Conservation (phyloP, 1,140 invertebrate species). For the Idris sp. region DNA sequence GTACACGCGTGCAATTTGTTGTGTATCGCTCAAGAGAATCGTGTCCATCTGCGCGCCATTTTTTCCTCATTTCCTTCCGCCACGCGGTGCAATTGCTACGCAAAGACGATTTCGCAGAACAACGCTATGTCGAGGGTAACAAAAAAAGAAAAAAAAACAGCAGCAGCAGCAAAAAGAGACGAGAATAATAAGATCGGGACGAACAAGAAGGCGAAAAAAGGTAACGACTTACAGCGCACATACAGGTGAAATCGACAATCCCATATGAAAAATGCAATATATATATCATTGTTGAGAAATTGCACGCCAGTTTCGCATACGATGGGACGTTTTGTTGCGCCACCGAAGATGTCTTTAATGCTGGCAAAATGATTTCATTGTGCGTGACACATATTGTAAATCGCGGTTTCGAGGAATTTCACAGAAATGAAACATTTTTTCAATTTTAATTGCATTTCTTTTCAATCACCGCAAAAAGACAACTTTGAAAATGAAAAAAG, state of each 20-base stretch:
- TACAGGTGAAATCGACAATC: slow-evolving; percentile 40
- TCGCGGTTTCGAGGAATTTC: too few species aligned
- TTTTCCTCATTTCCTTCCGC: slow-evolving; percentile 48
- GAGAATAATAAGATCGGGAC: neutral
- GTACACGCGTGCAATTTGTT: slow-evolving; percentile 42
- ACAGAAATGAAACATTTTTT: too few species aligned
- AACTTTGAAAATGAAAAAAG: too few species aligned
- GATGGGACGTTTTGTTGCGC: slow-evolving; percentile 22
- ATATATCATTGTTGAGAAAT: slow-evolving; percentile 38
- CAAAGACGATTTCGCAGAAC: slow-evolving; percentile 48
- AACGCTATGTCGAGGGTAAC: slow-evolving; percentile 5
- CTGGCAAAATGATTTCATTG: slow-evolving; percentile 32
- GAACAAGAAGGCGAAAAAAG: neutral
- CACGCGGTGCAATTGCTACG: slow-evolving; percentile 45
- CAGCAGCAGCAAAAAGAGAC: neutral
- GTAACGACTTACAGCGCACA: slow-evolving; percentile 25
- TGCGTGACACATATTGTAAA: too few species aligned
- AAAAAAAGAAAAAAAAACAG: too few species aligned
- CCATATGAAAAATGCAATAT: slow-evolving; percentile 33
- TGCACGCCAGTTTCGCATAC: slow-evolving; percentile 35
- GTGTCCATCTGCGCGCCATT: slow-evolving; percentile 46
- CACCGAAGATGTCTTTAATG: slow-evolving; percentile 32
- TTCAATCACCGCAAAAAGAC: too few species aligned
- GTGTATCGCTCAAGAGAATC: slow-evolving; percentile 31
- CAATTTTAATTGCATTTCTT: too few species aligned